These are phyloP conservation scores for Thereva unica DNA, from an alignment of 2,888 invertebrate genomes.

Conservation along the genomic window DNA sequence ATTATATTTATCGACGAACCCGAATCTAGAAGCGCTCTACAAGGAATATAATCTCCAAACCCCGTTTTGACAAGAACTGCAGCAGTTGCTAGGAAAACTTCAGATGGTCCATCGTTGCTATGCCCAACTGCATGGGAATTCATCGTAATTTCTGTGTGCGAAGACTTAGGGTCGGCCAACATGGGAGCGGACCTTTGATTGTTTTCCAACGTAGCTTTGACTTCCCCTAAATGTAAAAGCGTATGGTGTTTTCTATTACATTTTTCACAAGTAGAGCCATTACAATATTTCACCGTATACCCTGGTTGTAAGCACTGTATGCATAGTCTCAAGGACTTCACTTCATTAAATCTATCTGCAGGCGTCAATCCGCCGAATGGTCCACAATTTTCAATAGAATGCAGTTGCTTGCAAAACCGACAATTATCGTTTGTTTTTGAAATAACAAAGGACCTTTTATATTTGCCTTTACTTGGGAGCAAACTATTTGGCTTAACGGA, in stretches of 20 bases:
- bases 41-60: too few relatives aligned
- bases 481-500: background rate
- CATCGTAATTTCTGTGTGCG: background rate
- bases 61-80: background rate
- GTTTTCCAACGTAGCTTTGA: background rate
- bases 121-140: too few relatives aligned
- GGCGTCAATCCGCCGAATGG: background rate
- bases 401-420: background rate
- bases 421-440: background rate
- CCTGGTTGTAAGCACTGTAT: background rate
- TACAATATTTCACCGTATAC: background rate
- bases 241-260: background rate
- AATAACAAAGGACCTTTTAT: background rate
- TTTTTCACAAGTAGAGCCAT: background rate
- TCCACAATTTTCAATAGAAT: background rate
- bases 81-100: too few relatives aligned
- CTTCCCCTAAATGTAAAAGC: background rate
- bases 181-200: background rate
- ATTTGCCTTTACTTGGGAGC: background rate
- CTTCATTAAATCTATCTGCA: background rate
- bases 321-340: background rate
- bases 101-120: too few relatives aligned
- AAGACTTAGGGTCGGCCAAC: too few relatives aligned
- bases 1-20: too few relatives aligned
- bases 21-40: too few relatives aligned